These are phyloP conservation scores for Chunga burmeisteri DNA, from an alignment of 2,113 vertebrate genomes.

Conservation along the genomic window DNA sequence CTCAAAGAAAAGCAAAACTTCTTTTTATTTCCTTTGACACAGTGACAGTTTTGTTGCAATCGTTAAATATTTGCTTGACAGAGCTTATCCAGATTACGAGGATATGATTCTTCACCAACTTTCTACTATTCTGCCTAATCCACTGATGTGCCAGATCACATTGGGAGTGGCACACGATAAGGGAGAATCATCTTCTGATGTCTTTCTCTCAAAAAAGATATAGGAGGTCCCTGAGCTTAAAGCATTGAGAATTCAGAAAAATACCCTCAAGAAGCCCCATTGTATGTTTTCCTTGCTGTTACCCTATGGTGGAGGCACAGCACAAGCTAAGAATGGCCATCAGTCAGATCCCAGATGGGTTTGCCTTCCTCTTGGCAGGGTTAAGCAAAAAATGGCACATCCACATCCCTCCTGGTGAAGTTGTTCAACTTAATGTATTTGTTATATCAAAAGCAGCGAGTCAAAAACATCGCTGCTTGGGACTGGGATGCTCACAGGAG, in stretches of 20 bases:
- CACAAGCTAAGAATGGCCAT: neutral
- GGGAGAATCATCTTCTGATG: neutral
- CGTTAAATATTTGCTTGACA: neutral
- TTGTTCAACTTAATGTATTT: neutral
- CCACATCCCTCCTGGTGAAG: neutral
- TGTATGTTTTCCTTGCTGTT: neutral
- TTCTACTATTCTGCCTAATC: neutral
- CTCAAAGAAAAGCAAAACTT: neutral
- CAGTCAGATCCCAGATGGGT: neutral
- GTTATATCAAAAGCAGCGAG: neutral
- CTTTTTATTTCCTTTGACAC: neutral
- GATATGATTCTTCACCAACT: neutral
- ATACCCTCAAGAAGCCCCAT: fast-evolving
- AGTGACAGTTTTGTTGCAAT: neutral
- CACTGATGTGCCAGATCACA: neutral
- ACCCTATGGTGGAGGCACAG: neutral
- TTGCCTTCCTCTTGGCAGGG: neutral
- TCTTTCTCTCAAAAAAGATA: neutral
- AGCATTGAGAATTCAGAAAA: neutral
- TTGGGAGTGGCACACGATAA: fast-evolving
- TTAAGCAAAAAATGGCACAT: neutral
- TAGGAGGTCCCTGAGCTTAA: neutral
- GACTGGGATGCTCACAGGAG: neutral
- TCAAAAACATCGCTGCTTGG: neutral
- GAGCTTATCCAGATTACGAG: neutral